phyloP scores from a whole-genome alignment of 37 sponge, comb jelly and placozoan species.

The Oopsacas minuta region DNA sequence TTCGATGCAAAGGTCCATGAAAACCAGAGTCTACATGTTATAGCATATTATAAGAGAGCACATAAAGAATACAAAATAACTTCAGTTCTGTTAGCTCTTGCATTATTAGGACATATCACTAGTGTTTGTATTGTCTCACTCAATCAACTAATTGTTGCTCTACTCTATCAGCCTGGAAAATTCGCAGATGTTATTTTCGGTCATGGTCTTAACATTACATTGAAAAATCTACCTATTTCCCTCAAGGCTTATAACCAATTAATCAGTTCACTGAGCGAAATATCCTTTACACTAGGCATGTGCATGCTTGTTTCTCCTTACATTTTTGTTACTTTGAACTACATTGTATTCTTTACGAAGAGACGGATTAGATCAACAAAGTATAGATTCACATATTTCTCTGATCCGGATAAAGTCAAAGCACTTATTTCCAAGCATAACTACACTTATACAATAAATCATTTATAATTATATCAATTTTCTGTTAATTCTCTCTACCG shows the following conservation, averaged over 20 bases:
- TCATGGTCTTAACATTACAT: not conserved
- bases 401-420: not conserved
- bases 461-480: not conserved
- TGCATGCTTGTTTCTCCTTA: not conserved
- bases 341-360: not conserved
- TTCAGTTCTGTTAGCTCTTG: not conserved
- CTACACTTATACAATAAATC: not conserved
- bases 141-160: not conserved
- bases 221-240: not conserved
- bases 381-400: not conserved
- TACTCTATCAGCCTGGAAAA: not conserved
- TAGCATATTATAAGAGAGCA: not conserved
- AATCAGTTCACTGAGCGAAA: not conserved
- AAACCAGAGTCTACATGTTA: too few relatives aligned
- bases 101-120: not conserved
- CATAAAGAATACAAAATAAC: not conserved
- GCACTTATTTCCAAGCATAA: not conserved
- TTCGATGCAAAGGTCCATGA: not conserved
- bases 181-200: not conserved
- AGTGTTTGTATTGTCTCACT: not conserved
- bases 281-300: not conserved
- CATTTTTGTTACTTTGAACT: not conserved
- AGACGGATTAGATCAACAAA: not conserved
- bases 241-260: not conserved
- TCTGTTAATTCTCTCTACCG: too few relatives aligned